Conservation (phyloP, 2,113 vertebrate species). For the Lophura nycthemera region DNA sequence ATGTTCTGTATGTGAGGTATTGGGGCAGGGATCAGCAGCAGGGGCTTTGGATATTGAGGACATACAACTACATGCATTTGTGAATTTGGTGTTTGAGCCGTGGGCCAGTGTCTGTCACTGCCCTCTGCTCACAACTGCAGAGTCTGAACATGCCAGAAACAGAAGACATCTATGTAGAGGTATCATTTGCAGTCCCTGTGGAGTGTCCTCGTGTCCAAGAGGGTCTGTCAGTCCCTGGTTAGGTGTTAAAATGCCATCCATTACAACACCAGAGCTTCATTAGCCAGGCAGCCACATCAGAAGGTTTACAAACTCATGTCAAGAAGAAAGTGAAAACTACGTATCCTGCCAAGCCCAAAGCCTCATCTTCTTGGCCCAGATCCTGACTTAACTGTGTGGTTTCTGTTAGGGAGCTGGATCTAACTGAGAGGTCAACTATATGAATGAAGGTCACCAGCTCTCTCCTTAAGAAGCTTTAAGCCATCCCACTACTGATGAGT, state of each 20-base stretch:
- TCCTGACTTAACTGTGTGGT: neutral
- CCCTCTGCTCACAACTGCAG: neutral
- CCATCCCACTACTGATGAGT: neutral
- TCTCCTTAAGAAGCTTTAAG: neutral
- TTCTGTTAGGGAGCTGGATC: neutral
- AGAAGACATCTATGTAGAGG: neutral
- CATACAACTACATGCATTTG: rapidly evolving
- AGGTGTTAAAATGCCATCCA: neutral
- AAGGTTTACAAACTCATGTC: neutral
- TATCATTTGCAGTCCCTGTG: neutral
- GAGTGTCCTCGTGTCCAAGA: neutral
- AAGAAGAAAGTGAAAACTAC: neutral
- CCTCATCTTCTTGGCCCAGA: neutral
- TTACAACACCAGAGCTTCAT: neutral
- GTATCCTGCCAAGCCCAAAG: neutral
- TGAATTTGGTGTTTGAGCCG: neutral
- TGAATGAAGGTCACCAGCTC: neutral
- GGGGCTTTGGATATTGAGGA: neutral
- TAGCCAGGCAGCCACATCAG: neutral
- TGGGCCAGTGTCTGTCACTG: neutral
- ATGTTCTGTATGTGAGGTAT: neutral
- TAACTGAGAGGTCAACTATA: rapidly evolving
- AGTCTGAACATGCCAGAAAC: neutral
- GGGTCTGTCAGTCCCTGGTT: neutral
- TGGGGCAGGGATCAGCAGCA: neutral